Base-by-base conservation (phyloP, 2,888 invertebrate genomes). In the Molorchus minor region DNA sequence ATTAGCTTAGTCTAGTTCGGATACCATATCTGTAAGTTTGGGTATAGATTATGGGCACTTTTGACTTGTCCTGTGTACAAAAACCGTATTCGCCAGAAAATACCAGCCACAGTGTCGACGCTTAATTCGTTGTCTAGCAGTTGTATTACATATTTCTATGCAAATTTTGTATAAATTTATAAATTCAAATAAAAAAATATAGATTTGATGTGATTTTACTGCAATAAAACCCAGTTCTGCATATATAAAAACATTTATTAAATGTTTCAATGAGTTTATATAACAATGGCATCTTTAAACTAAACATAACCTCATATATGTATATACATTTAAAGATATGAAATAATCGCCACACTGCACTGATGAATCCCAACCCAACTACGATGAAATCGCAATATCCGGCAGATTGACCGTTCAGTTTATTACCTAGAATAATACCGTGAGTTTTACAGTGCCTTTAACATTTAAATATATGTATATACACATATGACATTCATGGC, bases 221-320 rank as follows among this genome's bases (percentile, higher is more conserved):
- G 20, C 12, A 43, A 43, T 20, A 25, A 43, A 43, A 21, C 12
- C 8, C 25, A 49, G 1, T 2, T n/a, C n/a, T n/a, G n/a, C 17
- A 20, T 36, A 43, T 59, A 51, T 45, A 56, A 60, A 59, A 60
- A 60, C 59, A 60, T 60, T 60, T 56, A 60, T 60, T 60, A 60
- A 60, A 60, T 51, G 59, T 59, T 59, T 49, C 38, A 49, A 60
- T 56, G 38, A 45, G 35, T 45, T 36, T 33, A 53, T 46, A 40
- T 38, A 60, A 60, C 54, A 60, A 51, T 55, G 45, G 55, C 59
- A 60, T 60, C 56, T 47, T 44, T 21, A 46, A 52, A 49, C 38
- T 49, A 55, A 52, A 58, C 40, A 41, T 56, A 56, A 38, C 36
- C n/a, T 17, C 33, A 29, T 53, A 40, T 58, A 52, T 44, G 33